Percentiles rank a stretch among this genome's conserved stretches.
Conservation (phyloP, 2,888 invertebrate genomes). For the Taenaris catops region DNA sequence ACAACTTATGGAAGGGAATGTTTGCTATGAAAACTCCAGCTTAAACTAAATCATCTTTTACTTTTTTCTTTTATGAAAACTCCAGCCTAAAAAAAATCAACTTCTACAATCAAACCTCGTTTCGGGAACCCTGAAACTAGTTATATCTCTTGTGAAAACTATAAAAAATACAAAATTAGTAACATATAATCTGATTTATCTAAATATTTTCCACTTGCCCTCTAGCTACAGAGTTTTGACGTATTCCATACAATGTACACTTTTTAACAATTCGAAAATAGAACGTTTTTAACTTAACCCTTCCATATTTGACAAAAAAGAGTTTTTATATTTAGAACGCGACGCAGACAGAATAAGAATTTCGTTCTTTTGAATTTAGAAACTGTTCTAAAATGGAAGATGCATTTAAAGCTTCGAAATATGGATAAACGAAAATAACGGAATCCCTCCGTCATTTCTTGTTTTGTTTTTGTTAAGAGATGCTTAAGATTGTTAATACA, state of each 20-base stretch:
- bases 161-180: too few relatives aligned
- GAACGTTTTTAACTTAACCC: slow-evolving; percentile 79
- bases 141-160: too few relatives aligned
- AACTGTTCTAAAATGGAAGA: slow-evolving; percentile 61
- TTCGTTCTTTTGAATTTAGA: slow-evolving; percentile 71
- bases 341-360: slow-evolving; percentile 68
- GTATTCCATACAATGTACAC: slow-evolving; percentile 78
- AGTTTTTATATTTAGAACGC: slow-evolving; percentile 75
- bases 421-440: slow-evolving; percentile 51
- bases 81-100: too few relatives aligned
- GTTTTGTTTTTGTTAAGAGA: too few relatives aligned
- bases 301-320: slow-evolving; percentile 79
- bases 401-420: slow-evolving; percentile 46
- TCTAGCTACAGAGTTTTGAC: slow-evolving; percentile 69
- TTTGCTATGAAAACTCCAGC: too few relatives aligned
- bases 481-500: too few relatives aligned
- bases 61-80: too few relatives aligned
- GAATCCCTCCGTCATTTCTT: slow-evolving; percentile 26
- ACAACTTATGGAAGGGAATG: too few relatives aligned
- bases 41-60: too few relatives aligned
- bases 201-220: slow-evolving; percentile 37
- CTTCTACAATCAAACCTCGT: too few relatives aligned
- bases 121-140: too few relatives aligned
- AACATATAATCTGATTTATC: slow-evolving; percentile 23
- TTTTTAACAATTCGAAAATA: slow-evolving; percentile 79